Evolutionary conservation across 2,797 vertebrate genomes (phyloP).

Genomic region (Rallus crepitans): DNA sequence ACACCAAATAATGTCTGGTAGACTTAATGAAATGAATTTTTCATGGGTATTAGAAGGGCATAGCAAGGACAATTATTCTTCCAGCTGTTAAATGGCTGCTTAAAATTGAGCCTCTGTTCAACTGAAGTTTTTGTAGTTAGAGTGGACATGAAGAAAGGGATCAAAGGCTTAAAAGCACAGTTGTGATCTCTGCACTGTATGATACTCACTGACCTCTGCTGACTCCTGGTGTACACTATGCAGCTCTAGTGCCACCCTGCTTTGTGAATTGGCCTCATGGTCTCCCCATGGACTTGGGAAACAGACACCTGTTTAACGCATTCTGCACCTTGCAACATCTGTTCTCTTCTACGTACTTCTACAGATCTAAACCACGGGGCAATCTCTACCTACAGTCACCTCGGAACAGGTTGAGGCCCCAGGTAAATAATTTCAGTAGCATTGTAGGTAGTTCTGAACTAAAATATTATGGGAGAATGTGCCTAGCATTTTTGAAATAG

Average conservation of each 20-base stretch:
- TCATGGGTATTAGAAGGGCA: background rate
- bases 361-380: background rate
- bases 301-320: fast-evolving
- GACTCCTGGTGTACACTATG: background rate
- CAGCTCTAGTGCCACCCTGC: background rate
- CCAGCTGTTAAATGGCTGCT: background rate
- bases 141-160: background rate
- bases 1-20: background rate
- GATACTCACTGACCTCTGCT: background rate
- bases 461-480: background rate
- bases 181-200: background rate
- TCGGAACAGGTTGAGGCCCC: background rate
- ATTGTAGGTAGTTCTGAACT: background rate
- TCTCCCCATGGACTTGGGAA: background rate
- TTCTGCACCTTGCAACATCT: background rate
- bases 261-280: background rate
- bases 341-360: background rate
- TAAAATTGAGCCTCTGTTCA: background rate
- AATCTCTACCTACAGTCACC: background rate
- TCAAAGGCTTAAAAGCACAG: background rate
- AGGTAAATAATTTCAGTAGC: background rate
- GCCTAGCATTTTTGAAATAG: background rate
- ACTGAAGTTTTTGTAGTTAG: background rate
- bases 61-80: background rate
- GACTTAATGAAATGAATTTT: constrained; percentile 21